phyloP scores from a whole-genome alignment of 1,140 invertebrate genomes.

The Metaphire vulgaris region DNA sequence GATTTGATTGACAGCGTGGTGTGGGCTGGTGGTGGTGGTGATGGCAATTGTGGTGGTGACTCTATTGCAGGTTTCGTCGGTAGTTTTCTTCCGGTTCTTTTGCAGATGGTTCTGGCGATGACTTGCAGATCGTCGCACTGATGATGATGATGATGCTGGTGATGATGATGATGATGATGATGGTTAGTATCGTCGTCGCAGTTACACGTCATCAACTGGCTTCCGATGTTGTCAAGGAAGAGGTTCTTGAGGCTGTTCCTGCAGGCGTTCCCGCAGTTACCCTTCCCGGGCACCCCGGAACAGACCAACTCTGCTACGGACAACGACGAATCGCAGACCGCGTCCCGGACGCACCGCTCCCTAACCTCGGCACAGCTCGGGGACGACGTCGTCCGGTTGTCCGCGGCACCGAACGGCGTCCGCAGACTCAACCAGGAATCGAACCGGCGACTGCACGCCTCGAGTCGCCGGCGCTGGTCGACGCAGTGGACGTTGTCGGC shows the following conservation, averaged over 20 bases:
- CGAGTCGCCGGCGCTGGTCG: background rate
- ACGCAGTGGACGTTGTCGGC: background rate
- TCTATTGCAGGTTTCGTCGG: too few relatives aligned
- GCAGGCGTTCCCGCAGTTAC: background rate
- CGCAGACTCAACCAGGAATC: background rate
- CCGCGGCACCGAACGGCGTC: background rate
- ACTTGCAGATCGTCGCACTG: background rate
- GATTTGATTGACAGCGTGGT: too few relatives aligned
- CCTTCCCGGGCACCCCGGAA: background rate
- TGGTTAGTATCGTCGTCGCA: constrained; percentile 2
- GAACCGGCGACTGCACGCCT: background rate
- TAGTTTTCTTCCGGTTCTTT: too few relatives aligned
- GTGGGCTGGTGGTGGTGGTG: too few relatives aligned
- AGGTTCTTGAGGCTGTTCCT: background rate
- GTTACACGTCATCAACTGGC: background rate
- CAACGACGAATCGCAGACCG: background rate
- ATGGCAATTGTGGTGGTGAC: too few relatives aligned
- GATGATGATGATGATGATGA: constrained; percentile 16
- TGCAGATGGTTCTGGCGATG: background rate
- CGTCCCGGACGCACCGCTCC: background rate
- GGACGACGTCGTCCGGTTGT: background rate
- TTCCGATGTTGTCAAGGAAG: background rate
- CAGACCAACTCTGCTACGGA: background rate
- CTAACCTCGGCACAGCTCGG: background rate
- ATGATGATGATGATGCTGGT: background rate